These are phyloP conservation scores for Pammene fasciana DNA, from an alignment of 2,888 invertebrate genomes.

Conservation along the genomic window DNA sequence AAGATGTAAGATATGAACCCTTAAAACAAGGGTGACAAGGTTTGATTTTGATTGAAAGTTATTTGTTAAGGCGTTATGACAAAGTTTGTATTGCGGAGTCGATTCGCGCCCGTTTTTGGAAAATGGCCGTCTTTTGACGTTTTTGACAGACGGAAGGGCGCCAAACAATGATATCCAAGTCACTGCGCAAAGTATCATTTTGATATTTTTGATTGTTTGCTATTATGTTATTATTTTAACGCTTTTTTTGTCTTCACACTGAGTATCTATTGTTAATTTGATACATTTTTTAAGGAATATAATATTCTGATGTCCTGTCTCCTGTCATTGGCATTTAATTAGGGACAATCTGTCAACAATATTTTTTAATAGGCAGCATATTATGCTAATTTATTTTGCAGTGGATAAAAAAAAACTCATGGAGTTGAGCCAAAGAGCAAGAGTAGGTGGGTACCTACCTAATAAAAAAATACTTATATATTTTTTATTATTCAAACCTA, in stretches of 20 bases:
- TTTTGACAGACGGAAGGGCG: constrained; percentile 60
- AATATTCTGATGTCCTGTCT: not conserved
- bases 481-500: too few relatives aligned
- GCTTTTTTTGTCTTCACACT: constrained; percentile 10
- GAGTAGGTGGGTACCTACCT: too few relatives aligned
- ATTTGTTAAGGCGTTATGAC: not conserved
- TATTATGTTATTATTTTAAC: constrained; percentile 29
- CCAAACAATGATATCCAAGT: constrained; percentile 45
- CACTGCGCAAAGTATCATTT: constrained; percentile 35
- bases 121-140: constrained; percentile 61
- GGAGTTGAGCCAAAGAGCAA: too few relatives aligned
- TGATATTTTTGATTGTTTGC: constrained; percentile 32
- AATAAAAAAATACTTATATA: too few relatives aligned
- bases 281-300: not conserved
- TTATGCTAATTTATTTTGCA: too few relatives aligned
- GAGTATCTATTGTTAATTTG: not conserved
- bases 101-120: constrained; percentile 53
- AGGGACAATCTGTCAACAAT: not conserved
- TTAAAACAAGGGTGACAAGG: constrained; percentile 6
- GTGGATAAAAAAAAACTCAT: too few relatives aligned
- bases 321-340: not conserved
- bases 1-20: not conserved
- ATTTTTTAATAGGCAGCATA: too few relatives aligned
- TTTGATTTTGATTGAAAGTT: constrained; percentile 6
- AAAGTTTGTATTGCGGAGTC: constrained; percentile 25